A percentile compares a stretch with the other conserved stretches of the same genome.
These are phyloP conservation scores for Eciton burchellii DNA, from an alignment of 1,140 invertebrate species.

Conservation along the genomic window DNA sequence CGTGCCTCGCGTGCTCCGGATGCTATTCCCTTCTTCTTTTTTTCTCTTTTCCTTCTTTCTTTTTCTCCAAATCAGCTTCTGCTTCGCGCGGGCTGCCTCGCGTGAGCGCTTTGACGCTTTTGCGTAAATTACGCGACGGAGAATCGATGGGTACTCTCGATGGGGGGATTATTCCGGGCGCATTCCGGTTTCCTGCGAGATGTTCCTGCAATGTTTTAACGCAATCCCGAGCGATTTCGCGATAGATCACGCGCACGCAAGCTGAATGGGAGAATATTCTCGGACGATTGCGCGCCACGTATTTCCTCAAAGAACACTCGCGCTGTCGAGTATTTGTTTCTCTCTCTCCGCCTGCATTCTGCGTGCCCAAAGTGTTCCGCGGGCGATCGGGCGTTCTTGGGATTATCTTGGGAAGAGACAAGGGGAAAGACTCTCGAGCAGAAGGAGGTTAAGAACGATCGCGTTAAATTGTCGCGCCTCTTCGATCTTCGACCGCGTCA, in stretches of 20 bases:
- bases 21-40: too few species aligned
- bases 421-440: too few species aligned
- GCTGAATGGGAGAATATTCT: conserved; percentile 65
- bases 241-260: conserved; percentile 52
- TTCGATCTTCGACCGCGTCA: not conserved
- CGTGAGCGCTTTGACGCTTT: too few species aligned
- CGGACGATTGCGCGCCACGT: conserved; percentile 57
- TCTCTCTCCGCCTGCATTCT: conserved; percentile 23
- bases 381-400: not conserved
- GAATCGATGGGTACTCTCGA: not conserved
- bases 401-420: not conserved
- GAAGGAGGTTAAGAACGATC: too few species aligned
- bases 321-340: not conserved
- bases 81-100: too few species aligned
- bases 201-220: conserved; percentile 9
- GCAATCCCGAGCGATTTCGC: conserved; percentile 54
- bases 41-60: too few species aligned
- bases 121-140: too few species aligned
- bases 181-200: conserved; percentile 5
- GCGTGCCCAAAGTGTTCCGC: not conserved
- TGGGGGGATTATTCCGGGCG: not conserved
- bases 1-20: too few species aligned
- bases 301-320: conserved; percentile 68
- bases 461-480: not conserved
- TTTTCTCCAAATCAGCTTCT: too few species aligned